Evolutionary conservation across 2,113 vertebrate species (phyloP).

Genomic region (Catharus bicknelli): DNA sequence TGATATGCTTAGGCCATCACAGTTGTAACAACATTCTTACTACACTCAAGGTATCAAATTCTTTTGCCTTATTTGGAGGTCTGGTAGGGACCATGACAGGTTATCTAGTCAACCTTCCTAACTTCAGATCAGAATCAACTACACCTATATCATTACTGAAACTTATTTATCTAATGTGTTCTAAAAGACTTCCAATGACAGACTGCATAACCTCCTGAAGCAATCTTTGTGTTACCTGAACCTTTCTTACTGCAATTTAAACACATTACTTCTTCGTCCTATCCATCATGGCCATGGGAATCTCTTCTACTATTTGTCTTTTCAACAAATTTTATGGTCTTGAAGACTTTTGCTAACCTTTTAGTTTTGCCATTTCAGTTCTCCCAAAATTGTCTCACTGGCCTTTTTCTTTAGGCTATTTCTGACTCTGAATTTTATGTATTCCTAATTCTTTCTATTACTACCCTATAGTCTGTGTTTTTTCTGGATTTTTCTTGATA

Average conservation of each 20-base stretch:
- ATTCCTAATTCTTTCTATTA: not conserved
- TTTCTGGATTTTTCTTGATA: not conserved
- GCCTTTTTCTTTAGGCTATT: not conserved
- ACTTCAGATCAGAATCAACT: not conserved
- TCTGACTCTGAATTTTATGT: not conserved
- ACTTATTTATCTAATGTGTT: not conserved
- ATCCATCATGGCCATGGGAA: not conserved
- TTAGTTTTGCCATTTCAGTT: not conserved
- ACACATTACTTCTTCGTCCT: not conserved
- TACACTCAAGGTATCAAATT: not conserved
- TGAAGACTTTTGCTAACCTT: not conserved
- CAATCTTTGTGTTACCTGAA: not conserved
- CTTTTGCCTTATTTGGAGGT: not conserved
- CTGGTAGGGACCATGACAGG: not conserved
- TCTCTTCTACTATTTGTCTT: not conserved
- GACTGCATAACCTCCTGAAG: not conserved
- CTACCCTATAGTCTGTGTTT: not conserved
- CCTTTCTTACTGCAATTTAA: not conserved
- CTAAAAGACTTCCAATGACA: not conserved
- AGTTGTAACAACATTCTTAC: not conserved
- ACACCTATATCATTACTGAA: not conserved
- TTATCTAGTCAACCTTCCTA: not conserved
- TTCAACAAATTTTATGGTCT: not conserved
- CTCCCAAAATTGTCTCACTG: not conserved
- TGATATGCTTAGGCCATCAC: not conserved